Percentiles rank a stretch among this genome's conserved stretches.
Evolutionary conservation across 2,113 vertebrate species (phyloP).

Genomic region (Naja naja): DNA sequence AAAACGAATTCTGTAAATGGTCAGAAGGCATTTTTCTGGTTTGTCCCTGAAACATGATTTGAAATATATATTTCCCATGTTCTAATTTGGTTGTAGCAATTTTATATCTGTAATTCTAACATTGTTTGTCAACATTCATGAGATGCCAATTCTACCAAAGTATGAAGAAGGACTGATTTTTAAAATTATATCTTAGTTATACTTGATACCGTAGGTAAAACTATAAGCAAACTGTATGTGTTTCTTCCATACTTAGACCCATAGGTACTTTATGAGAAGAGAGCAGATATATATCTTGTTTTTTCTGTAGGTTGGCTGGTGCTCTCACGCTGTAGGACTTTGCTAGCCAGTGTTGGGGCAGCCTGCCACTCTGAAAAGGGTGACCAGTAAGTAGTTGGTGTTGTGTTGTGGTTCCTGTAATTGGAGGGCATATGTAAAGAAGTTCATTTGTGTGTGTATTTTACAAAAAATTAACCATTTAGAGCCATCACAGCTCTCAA

Average conservation of each 20-base stretch:
- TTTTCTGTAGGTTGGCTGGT: slow-evolving; percentile 77
- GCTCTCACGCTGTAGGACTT: slow-evolving; percentile 76
- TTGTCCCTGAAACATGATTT: neutral
- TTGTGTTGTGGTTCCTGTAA: neutral
- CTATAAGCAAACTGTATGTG: neutral
- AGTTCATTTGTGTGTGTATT: neutral
- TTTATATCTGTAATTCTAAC: neutral
- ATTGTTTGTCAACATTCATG: neutral
- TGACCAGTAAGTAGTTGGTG: slow-evolving; percentile 72
- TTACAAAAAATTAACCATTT: neutral
- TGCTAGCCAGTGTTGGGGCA: slow-evolving; percentile 89
- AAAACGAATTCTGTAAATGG: neutral
- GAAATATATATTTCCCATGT: neutral
- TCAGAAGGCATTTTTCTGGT: neutral
- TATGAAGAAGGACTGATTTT: neutral
- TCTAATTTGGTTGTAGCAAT: neutral
- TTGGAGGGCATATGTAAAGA: fast-evolving
- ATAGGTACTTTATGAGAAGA: neutral
- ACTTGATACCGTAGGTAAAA: neutral
- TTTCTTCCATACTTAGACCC: neutral
- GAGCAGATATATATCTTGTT: slow-evolving; percentile 6
- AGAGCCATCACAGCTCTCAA: neutral
- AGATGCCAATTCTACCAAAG: neutral
- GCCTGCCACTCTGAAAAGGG: slow-evolving; percentile 89
- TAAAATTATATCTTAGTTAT: neutral